Base-by-base conservation (phyloP, 1,140 invertebrate genomes). In the Mya arenaria region DNA sequence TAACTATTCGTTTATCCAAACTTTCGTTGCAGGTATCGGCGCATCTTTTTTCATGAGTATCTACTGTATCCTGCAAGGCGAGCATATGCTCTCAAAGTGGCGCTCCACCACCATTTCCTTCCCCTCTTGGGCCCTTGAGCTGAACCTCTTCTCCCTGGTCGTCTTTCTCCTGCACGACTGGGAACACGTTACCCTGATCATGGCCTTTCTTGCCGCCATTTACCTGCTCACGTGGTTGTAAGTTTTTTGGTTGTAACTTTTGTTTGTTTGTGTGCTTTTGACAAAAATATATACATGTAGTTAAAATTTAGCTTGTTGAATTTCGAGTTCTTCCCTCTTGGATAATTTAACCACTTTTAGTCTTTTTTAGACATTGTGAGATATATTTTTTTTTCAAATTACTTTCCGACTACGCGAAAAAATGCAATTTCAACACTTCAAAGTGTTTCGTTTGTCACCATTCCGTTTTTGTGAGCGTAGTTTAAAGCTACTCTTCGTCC, bases 161-260 rank as follows among this genome's bases (percentile, higher is more conserved):
- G 71, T 55, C 19, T 73, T 36, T 32, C 48, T 73, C 10, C 71
- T 73, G 1, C 71, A 60, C 37, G 48, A 73, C 52, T 73, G 71
- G 71, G 19, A 73, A 41, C 30, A 52, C 17, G 17, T 73, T 17
- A 73, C 71, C 0, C 19, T 73, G 52, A 34, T 56, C 4, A 73
- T 58, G 10, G 30, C 44, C 28, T n/a, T 73, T 1, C 36, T n/a
- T 2, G 39, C 52, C 3, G 3, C 58, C 23, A 17, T 28, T 0
- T 73, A 58, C 32, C 8, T 37, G 10, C 2, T 19, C 17, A 30
- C 71, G 1, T 73, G 71, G 71, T 39, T 73, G 71, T 73, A 60
- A 73, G 71, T 73, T 28, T 10, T 60, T 60, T 25, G 44, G 44
- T 13, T 10, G 10, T 48, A 10, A 48, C n/a, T n/a, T n/a, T n/a